A percentile compares a stretch with the other conserved stretches of the same genome.
Evolutionary conservation across 2,797 vertebrate genomes (phyloP).

Genomic region (Hirundo rustica): DNA sequence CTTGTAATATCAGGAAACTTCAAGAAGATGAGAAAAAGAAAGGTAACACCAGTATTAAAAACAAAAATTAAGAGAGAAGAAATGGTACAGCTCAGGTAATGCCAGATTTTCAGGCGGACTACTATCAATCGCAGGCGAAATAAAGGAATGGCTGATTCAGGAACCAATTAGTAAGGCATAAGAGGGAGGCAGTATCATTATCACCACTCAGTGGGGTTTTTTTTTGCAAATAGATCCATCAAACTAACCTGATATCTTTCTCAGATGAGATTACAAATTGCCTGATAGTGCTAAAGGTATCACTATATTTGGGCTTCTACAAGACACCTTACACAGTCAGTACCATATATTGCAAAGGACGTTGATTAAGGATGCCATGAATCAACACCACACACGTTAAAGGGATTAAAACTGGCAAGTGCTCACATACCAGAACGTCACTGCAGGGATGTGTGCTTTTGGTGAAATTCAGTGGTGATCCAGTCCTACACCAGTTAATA

Average conservation of each 20-base stretch:
- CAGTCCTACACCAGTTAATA: neutral
- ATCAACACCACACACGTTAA: neutral
- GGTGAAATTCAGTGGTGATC: neutral
- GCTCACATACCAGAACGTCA: neutral
- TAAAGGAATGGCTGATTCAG: neutral
- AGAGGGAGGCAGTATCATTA: neutral
- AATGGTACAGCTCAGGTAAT: neutral
- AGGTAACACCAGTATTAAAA: neutral
- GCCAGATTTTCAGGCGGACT: neutral
- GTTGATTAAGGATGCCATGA: neutral
- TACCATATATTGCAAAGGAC: conserved; percentile 29
- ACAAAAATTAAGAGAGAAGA: neutral
- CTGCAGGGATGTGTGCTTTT: neutral
- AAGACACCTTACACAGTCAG: neutral
- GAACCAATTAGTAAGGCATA: neutral
- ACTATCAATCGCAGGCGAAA: neutral
- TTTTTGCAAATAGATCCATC: neutral
- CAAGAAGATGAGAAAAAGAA: neutral
- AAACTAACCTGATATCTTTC: neutral
- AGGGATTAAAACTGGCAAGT: neutral
- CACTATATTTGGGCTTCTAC: conserved; percentile 40
- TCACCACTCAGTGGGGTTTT: fast-evolving
- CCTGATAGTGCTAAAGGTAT: neutral
- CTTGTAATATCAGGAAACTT: neutral
- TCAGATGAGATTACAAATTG: neutral